These are phyloP conservation scores for Apamea sordens DNA, from an alignment of 2,888 invertebrate species.

Conservation along the genomic window DNA sequence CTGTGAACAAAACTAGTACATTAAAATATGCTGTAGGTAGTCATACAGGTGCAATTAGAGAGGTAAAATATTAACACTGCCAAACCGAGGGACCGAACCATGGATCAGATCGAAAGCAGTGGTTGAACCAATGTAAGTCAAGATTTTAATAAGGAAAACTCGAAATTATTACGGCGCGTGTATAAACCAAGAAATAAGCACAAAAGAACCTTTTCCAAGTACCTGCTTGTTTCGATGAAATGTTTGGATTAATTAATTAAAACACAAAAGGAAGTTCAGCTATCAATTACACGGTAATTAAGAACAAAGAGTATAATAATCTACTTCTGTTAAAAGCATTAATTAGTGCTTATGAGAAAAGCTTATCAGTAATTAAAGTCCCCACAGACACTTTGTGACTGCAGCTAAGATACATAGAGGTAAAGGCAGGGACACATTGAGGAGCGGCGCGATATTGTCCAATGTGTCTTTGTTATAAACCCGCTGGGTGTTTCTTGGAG, in stretches of 20 bases:
- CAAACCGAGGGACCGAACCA: not conserved
- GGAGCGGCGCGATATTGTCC: constrained; percentile 45
- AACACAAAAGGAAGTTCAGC: constrained; percentile 40
- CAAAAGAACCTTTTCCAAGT: constrained; percentile 48
- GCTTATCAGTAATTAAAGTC: constrained; percentile 73
- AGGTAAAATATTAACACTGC: not conserved
- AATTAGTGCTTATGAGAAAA: constrained; percentile 68
- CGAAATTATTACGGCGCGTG: constrained; percentile 10
- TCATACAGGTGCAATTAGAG: no score
- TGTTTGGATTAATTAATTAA: constrained; percentile 59
- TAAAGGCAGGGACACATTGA: constrained; percentile 44
- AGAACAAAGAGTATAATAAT: constrained; percentile 43
- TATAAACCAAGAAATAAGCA: constrained; percentile 21
- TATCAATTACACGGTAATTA: constrained; percentile 53
- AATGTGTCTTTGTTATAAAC: constrained; percentile 37
- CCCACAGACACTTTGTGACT: constrained; percentile 66
- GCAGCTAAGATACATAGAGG: constrained; percentile 62
- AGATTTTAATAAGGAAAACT: constrained; percentile 45
- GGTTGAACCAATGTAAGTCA: constrained; percentile 12
- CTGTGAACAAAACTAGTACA: constrained; percentile 85
- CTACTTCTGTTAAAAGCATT: constrained; percentile 48
- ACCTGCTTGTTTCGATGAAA: constrained; percentile 46
- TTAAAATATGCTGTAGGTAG: constrained; percentile 34
- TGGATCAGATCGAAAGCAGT: not conserved
- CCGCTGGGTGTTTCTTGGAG: constrained; percentile 46